Conservation (phyloP, 2,888 invertebrate species). For the Himalopsyche tibetana region DNA sequence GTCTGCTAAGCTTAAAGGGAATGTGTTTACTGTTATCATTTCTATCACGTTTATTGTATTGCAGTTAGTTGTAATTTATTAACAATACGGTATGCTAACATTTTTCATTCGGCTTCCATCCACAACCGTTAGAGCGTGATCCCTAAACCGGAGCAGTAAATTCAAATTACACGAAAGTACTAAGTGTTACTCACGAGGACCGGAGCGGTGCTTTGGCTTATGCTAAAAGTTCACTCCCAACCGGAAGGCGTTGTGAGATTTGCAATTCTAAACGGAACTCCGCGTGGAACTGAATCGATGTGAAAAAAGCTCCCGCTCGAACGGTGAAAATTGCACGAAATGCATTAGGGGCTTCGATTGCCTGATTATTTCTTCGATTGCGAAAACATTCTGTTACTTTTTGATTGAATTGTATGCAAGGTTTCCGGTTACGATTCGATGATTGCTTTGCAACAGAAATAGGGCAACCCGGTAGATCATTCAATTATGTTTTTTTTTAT, state of each 20-base stretch:
- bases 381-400: neutral
- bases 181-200: conserved; percentile 22
- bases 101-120: neutral
- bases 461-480: no score
- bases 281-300: neutral
- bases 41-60: neutral
- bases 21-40: no score
- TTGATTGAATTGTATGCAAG: no score
- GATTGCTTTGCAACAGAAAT: no score
- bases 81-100: neutral
- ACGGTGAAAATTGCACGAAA: conserved; percentile 11
- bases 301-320: neutral
- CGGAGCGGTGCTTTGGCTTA: neutral
- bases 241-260: conserved; percentile 5
- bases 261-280: conserved; percentile 28
- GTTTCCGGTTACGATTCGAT: no score
- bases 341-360: neutral
- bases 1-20: no score
- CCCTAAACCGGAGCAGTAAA: conserved; percentile 5
- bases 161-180: conserved; percentile 19
- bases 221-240: conserved; percentile 10
- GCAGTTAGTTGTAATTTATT: neutral
- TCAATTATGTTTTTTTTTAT: no score
- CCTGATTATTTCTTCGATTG: neutral
- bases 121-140: conserved; percentile 18